A percentile compares a stretch with the other conserved stretches of the same genome.
These are phyloP conservation scores for Trialeurodes vaporariorum DNA, from an alignment of 1,140 invertebrate genomes.

Conservation along the genomic window DNA sequence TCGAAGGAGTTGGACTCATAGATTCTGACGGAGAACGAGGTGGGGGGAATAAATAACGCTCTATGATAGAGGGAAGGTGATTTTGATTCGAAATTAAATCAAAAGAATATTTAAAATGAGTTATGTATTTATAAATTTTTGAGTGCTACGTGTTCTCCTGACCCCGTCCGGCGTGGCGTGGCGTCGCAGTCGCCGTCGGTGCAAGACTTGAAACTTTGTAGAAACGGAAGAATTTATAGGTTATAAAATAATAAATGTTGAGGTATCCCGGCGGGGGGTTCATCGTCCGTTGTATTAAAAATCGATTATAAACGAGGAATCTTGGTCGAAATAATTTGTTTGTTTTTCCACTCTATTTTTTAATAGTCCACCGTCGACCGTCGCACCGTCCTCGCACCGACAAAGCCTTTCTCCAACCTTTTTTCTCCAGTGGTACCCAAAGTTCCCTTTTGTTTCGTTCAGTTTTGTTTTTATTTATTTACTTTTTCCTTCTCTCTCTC, in stretches of 20 bases:
- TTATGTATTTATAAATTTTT: background rate
- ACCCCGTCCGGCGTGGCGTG: too few relatives aligned
- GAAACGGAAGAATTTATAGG: background rate
- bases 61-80: background rate
- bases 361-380: background rate
- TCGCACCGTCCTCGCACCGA: too few relatives aligned
- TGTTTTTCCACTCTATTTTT: background rate
- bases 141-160: background rate
- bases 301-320: background rate
- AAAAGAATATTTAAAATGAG: background rate
- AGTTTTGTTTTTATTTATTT: background rate
- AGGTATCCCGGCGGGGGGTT: background rate
- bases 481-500: too few relatives aligned
- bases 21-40: background rate
- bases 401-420: too few relatives aligned
- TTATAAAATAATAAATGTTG: slow-evolving; percentile 1
- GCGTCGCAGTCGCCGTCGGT: background rate
- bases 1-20: too few relatives aligned
- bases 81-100: background rate
- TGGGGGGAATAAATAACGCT: background rate
- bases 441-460: too few relatives aligned
- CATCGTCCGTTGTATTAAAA: background rate
- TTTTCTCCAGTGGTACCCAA: too few relatives aligned
- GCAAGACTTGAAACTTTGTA: background rate
- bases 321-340: background rate